phyloP scores from a whole-genome alignment of 2,797 vertebrate species.

The Mus minutoides region DNA sequence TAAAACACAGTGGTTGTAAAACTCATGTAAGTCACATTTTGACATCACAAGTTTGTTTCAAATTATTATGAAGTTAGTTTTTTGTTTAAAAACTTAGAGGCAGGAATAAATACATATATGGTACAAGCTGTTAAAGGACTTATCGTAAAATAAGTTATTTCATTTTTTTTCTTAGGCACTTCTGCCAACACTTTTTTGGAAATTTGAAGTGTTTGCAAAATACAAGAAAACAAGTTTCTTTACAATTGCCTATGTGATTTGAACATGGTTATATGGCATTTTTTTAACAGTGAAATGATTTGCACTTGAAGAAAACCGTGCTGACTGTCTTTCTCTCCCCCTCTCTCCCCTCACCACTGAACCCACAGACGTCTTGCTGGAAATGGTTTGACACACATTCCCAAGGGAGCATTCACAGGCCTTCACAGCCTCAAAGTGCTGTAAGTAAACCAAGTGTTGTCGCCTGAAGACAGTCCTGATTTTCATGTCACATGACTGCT shows the following conservation, averaged over 20 bases:
- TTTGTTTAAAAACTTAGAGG: not conserved
- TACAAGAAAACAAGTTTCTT: conserved; percentile 76
- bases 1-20: not conserved
- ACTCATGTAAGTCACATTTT: conserved; percentile 24
- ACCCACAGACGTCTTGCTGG: conserved; percentile 92
- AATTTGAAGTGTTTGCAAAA: conserved; percentile 68
- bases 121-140: conserved; percentile 39
- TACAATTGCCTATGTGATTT: conserved; percentile 73
- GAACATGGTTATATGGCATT: conserved; percentile 72
- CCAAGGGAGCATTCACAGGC: conserved; percentile 90
- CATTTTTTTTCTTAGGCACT: conserved; percentile 67
- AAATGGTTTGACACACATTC: conserved; percentile 91
- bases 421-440: conserved; percentile 92
- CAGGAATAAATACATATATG: not conserved
- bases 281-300: conserved; percentile 85
- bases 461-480: conserved; percentile 75
- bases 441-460: conserved; percentile 88
- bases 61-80: not conserved
- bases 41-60: not conserved
- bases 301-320: conserved; percentile 83
- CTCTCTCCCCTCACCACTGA: conserved; percentile 75
- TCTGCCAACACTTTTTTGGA: conserved; percentile 67
- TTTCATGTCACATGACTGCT: conserved; percentile 80
- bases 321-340: conserved; percentile 80
- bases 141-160: conserved; percentile 63